Evolutionary conservation across 2,797 vertebrate species (phyloP).

Genomic region (Numenius phaeopus): DNA sequence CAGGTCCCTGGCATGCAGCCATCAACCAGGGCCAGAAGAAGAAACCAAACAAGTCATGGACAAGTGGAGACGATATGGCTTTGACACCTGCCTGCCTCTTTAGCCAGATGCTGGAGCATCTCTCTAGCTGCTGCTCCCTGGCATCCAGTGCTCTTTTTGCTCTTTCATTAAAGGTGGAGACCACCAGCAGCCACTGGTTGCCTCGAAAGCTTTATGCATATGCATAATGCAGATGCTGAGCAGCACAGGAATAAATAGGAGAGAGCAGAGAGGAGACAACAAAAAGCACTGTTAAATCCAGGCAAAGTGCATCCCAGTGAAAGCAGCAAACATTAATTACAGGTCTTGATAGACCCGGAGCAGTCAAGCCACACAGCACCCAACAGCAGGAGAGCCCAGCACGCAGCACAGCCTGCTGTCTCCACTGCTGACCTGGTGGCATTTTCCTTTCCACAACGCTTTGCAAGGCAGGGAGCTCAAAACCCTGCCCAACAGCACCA

Average conservation of each 20-base stretch:
- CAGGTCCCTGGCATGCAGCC: background rate
- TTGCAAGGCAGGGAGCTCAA: background rate
- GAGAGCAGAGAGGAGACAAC: background rate
- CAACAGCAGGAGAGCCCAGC: background rate
- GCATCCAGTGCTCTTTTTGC: background rate
- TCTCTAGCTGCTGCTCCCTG: background rate
- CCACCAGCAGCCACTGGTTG: background rate
- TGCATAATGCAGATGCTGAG: background rate
- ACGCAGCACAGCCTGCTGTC: background rate
- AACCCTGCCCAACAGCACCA: rapidly evolving
- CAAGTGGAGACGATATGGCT: background rate
- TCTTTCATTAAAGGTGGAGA: background rate
- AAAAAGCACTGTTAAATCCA: background rate
- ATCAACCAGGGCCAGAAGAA: background rate
- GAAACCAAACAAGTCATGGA: background rate
- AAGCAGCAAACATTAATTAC: background rate
- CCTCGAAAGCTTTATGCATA: background rate
- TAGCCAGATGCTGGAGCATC: background rate
- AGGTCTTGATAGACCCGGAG: background rate
- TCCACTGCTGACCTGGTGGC: rapidly evolving
- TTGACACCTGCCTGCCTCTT: background rate
- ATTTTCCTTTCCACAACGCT: background rate
- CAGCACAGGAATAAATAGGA: background rate
- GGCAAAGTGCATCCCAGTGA: background rate
- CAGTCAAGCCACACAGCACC: background rate